Evolutionary conservation across 2,113 vertebrate genomes (phyloP).

Genomic region (Corvus moneduloides): DNA sequence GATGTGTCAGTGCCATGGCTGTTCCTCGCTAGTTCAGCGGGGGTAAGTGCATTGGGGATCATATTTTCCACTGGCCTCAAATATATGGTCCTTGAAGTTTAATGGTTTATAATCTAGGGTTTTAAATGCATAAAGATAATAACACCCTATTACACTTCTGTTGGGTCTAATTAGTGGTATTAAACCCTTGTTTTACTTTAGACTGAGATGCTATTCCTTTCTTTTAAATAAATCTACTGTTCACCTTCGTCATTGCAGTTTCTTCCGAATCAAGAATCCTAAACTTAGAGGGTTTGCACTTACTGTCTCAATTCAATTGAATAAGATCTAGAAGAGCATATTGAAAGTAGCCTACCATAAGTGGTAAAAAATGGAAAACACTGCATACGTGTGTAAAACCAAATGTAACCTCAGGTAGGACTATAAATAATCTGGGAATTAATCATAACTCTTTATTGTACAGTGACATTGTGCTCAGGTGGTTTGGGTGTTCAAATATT

Average conservation of each 20-base stretch:
- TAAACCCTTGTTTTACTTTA: not conserved
- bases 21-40: accelerated
- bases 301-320: not conserved
- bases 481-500: not conserved
- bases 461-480: not conserved
- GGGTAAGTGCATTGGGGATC: not conserved
- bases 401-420: not conserved
- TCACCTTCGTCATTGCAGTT: not conserved
- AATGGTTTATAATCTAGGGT: not conserved
- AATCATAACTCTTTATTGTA: not conserved
- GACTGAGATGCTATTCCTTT: not conserved
- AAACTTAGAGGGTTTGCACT: not conserved
- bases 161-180: not conserved
- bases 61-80: not conserved
- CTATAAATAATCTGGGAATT: not conserved
- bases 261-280: not conserved
- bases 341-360: not conserved
- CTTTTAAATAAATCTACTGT: not conserved
- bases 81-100: not conserved
- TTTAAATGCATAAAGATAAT: not conserved
- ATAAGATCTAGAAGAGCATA: not conserved
- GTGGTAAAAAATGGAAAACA: not conserved
- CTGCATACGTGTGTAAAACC: not conserved
- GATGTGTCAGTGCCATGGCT: not conserved
- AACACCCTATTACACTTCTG: not conserved